A percentile compares a stretch with the other conserved stretches of the same genome.
phyloP scores from a whole-genome alignment of 2,113 vertebrate genomes.

The Cyprinodon variegatus region DNA sequence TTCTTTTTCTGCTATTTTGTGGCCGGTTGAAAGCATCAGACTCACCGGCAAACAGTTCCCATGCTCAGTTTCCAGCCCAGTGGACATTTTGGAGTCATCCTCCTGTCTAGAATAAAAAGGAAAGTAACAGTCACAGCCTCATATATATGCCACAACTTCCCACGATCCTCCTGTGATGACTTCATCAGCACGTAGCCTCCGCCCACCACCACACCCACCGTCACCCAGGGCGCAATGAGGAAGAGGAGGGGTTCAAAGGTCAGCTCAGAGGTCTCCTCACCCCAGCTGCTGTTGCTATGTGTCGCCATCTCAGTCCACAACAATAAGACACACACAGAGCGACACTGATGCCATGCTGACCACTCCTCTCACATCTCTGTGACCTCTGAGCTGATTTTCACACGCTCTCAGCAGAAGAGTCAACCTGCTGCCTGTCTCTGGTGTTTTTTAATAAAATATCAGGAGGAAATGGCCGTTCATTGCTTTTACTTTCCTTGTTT shows the following conservation, averaged over 20 bases:
- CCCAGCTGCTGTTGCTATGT: slow-evolving; percentile 63
- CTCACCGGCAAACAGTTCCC: background rate
- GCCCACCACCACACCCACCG: slow-evolving; percentile 7
- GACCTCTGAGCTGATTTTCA: slow-evolving; percentile 83
- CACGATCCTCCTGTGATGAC: slow-evolving; percentile 62
- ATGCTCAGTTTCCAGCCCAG: background rate
- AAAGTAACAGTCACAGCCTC: slow-evolving; percentile 18
- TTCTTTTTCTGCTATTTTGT: background rate
- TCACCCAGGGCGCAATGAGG: slow-evolving; percentile 20
- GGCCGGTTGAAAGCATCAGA: background rate
- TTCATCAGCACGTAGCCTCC: slow-evolving; percentile 58
- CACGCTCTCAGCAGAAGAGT: slow-evolving; percentile 80
- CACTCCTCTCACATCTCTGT: slow-evolving; percentile 20
- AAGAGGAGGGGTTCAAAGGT: slow-evolving; percentile 61
- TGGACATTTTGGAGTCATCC: slow-evolving; percentile 18
- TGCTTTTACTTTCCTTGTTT: background rate
- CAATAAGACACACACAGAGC: slow-evolving; percentile 49
- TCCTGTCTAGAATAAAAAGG: background rate
- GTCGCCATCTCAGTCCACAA: slow-evolving; percentile 57
- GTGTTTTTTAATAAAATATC: background rate
- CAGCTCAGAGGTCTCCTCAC: slow-evolving; percentile 61
- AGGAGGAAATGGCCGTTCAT: background rate
- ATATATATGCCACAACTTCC: slow-evolving; percentile 48
- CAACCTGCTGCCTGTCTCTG: background rate
- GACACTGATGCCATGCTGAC: slow-evolving; percentile 44